These are phyloP conservation scores for Brachyistius frenatus DNA, from an alignment of 2,113 vertebrate genomes.

Conservation along the genomic window DNA sequence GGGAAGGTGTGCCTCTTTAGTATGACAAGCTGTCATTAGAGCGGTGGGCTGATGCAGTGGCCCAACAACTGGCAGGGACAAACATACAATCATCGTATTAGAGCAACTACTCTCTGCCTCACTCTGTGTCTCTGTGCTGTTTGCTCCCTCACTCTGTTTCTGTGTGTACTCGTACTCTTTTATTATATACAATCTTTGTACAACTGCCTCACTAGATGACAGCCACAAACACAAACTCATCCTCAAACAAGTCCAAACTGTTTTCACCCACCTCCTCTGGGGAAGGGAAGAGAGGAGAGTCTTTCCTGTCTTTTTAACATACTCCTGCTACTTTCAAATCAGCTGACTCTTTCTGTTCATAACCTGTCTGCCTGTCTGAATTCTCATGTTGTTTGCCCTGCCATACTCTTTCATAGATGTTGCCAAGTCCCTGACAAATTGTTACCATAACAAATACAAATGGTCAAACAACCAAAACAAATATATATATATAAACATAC, in stretches of 20 bases:
- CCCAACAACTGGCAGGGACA: conserved; percentile 92
- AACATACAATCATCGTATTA: conserved; percentile 99
- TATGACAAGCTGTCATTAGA: conserved; percentile 97
- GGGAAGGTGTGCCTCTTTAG: conserved; percentile 61
- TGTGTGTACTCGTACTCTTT: conserved; percentile 34
- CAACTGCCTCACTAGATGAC: conserved; percentile 51
- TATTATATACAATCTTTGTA: conserved; percentile 71
- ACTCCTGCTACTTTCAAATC: not conserved
- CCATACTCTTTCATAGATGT: too few relatives aligned
- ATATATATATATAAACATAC: not conserved
- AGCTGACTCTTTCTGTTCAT: not conserved
- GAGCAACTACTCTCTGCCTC: conserved; percentile 80
- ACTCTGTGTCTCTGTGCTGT: conserved; percentile 39
- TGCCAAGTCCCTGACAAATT: too few relatives aligned
- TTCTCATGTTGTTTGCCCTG: too few relatives aligned
- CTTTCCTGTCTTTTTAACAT: not conserved
- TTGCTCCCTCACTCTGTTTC: conserved; percentile 39
- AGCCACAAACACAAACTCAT: conserved; percentile 64
- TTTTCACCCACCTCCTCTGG: not conserved
- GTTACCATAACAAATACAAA: too few relatives aligned
- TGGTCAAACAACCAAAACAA: too few relatives aligned
- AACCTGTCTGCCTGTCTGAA: too few relatives aligned
- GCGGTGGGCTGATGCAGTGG: conserved; percentile 92
- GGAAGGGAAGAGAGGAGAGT: conserved; percentile 1
- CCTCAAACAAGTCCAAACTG: conserved; percentile 65